These are phyloP conservation scores for Denticeps clupeoides DNA, from an alignment of 2,797 vertebrate species.

Conservation along the genomic window DNA sequence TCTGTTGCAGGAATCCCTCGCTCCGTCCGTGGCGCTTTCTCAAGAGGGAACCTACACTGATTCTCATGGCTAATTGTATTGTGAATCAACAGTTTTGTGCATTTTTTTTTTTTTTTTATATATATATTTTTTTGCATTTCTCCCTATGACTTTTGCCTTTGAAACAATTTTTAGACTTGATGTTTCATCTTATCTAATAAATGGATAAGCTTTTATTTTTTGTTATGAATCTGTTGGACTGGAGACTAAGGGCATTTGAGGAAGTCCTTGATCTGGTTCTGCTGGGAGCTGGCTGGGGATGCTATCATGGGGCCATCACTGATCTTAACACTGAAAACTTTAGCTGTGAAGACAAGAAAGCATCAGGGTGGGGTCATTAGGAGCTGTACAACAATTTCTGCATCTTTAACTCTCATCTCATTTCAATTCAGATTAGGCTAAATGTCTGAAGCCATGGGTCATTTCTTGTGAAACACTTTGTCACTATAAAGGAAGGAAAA, in stretches of 20 bases:
- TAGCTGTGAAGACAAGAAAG: conserved; percentile 31
- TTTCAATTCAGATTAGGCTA: no score
- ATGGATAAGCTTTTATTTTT: conserved; percentile 11
- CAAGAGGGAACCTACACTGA: no score
- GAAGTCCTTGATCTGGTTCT: conserved; percentile 47
- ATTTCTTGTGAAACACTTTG: no score
- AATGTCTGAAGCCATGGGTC: no score
- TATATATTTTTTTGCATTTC: conserved; percentile 19
- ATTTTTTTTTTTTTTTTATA: conserved; percentile 3
- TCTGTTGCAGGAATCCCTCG: no score
- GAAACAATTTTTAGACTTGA: conserved; percentile 8
- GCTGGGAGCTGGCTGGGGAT: conserved; percentile 23
- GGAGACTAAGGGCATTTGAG: conserved; percentile 39
- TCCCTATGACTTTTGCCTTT: conserved; percentile 2
- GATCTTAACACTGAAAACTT: conserved; percentile 44
- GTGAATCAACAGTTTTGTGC: no score
- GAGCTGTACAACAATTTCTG: no score
- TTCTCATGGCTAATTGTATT: no score
- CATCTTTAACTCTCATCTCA: no score
- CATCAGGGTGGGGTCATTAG: no score
- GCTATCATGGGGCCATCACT: conserved; percentile 34
- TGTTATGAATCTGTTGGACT: background rate
- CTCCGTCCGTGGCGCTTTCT: no score
- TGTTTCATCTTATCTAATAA: conserved; percentile 26
- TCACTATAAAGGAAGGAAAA: no score